Evolutionary conservation across 1,140 invertebrate genomes (phyloP), one percentile per base, ranked within the genome.

Genomic region (Odontomachus brunneus): DNA sequence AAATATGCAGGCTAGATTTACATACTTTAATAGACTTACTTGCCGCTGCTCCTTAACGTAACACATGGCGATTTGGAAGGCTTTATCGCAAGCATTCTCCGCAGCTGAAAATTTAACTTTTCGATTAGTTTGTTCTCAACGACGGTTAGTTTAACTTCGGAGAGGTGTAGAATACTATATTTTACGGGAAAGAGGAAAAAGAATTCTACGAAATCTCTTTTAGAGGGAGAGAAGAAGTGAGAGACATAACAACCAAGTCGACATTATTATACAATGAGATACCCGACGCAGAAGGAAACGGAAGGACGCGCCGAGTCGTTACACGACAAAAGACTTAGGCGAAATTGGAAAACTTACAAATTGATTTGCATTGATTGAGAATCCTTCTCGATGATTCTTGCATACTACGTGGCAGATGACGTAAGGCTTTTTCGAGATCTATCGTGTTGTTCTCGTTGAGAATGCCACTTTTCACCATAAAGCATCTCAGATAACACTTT

Each of bases 401-500:
- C 38, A 88, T 17, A 33, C 63, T 88, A 29, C 11, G 44, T 0
- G 92, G 92, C 1, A 93, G 24, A 85, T 91, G 82, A 59, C 89
- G 89, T 11, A 93, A 14, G 0, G 85, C 86, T 48, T 84, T 90
- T 53, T 90, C 89, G 60, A 93, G 33, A 60, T 93, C 87, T 12
- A 93, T 60, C 55, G 90, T 76, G 55, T 87, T 88, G 19, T 91
- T 63, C 17, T 83, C 59, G 33, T 90, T 82, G 49, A 93, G 83
- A 59, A 93, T 90, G 51, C 91, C 90, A 67, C 88, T 88, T 71
- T 88, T 92, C 14, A 67, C 38, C 90, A 93, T 88, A n/a, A 92
- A 90, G 49, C 92, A 93, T 66, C 82, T 84, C 2, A 93, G 38
- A 60, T 93, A 93, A 73, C 92, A 93, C 48, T 93, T 93, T 29